Percentiles rank a stretch among this genome's conserved stretches.
These are phyloP conservation scores for Ellobius talpinus DNA, from an alignment of 2,113 vertebrate genomes.

Conservation along the genomic window DNA sequence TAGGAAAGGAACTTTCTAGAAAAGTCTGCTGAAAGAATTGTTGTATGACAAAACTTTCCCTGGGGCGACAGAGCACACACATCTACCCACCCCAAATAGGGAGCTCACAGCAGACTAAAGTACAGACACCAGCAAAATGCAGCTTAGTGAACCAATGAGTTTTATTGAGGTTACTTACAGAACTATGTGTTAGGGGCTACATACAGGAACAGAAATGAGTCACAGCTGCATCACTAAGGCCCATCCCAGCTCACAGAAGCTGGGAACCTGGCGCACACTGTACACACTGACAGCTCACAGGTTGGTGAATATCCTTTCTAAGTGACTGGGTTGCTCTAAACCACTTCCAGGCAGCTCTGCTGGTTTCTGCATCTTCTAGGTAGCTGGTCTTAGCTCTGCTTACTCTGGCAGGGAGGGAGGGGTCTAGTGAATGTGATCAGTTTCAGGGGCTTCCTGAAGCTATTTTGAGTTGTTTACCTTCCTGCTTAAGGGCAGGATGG, in stretches of 20 bases:
- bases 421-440: not conserved
- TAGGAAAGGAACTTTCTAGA: not conserved
- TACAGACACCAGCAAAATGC: not conserved
- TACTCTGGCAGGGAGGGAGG: not conserved
- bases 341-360: not conserved
- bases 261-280: not conserved
- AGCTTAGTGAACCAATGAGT: not conserved
- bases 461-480: not conserved
- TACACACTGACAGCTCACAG: not conserved
- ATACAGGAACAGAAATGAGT: not conserved
- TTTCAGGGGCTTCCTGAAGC: not conserved
- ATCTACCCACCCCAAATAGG: not conserved
- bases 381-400: not conserved
- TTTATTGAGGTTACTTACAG: not conserved
- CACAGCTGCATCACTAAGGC: not conserved
- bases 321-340: not conserved
- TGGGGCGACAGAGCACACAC: not conserved
- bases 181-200: not conserved
- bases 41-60: not conserved
- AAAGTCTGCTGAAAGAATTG: not conserved
- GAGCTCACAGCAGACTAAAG: not conserved
- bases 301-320: not conserved
- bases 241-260: not conserved
- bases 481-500: not conserved
- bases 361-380: too few species aligned